A percentile compares a stretch with the other conserved stretches of the same genome.
These are phyloP conservation scores for Dinothrombium tinctorium DNA, from an alignment of 1,140 invertebrate species.

Conservation along the genomic window DNA sequence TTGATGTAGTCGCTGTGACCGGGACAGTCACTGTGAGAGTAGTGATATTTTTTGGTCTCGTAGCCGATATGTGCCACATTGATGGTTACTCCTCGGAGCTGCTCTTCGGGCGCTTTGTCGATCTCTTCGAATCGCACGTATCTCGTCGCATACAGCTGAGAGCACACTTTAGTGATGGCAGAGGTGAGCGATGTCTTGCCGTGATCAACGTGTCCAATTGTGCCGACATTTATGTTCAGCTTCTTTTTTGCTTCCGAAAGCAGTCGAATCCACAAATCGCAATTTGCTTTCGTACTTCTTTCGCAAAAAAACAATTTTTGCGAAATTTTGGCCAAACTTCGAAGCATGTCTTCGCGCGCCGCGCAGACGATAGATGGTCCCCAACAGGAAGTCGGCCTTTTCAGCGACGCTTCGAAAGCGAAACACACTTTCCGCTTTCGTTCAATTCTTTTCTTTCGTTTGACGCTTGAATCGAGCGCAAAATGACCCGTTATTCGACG, in stretches of 20 bases:
- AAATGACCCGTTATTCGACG: too few species aligned
- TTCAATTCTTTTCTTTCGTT: too few species aligned
- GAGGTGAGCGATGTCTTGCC: constrained; percentile 89
- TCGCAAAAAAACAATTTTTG: too few species aligned
- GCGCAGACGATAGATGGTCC: too few species aligned
- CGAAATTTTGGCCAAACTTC: too few species aligned
- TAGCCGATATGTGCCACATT: constrained; percentile 63
- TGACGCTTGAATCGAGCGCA: too few species aligned
- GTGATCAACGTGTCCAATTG: constrained; percentile 94
- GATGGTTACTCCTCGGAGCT: constrained; percentile 79
- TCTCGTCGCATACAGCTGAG: constrained; percentile 30
- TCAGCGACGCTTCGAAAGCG: too few species aligned
- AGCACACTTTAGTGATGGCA: constrained; percentile 62
- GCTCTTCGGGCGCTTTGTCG: constrained; percentile 78
- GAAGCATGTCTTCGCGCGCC: too few species aligned
- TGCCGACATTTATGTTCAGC: constrained; percentile 91
- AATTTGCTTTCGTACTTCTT: too few species aligned
- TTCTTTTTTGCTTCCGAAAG: constrained; percentile 34
- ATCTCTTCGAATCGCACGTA: constrained; percentile 55
- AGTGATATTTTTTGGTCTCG: constrained; percentile 50
- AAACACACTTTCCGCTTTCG: too few species aligned
- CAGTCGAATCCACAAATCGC: too few species aligned
- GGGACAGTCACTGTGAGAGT: constrained; percentile 85
- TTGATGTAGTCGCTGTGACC: constrained; percentile 85
- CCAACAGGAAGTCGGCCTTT: too few species aligned